Evolutionary conservation across 1,140 invertebrate genomes (phyloP), one percentile per base, ranked within the genome.

Genomic region (Parapsyche elsis): DNA sequence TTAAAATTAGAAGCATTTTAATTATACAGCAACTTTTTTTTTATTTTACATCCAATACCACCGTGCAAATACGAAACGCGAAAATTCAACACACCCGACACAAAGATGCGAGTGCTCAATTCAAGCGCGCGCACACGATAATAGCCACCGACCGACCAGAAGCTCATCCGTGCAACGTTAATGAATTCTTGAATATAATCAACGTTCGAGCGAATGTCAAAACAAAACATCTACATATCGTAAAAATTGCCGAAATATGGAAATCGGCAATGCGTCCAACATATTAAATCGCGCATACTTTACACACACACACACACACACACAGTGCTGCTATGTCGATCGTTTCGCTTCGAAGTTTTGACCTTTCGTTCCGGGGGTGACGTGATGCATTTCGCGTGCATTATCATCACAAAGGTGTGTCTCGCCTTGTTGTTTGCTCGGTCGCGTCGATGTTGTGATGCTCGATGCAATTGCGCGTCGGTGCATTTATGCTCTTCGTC

Each of bases 111-210:
- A 38, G 30, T n/a, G n/a, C n/a, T n/a, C n/a, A n/a, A n/a, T n/a
- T n/a, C n/a, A n/a, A n/a, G n/a, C n/a, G n/a, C n/a, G n/a, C n/a
- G n/a, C n/a, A n/a, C n/a, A 23, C 23, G 14, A 26, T 67, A 12
- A 24, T 23, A 14, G 64, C n/a, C 21, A n/a, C 23, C 5, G 64
- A 23, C 21, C 10, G 21, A 64, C 21, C 19, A 26, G 59, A 61
- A 16, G 59, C n/a, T 61, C 16, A 30, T 67, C 23, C 24, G 64
- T 67, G 64, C 64, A 67, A 67, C 24, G 26, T 67, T 26, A 67
- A 26, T 26, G 64, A 67, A 67, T 67, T 67, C 64, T 26, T 67
- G 64, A 67, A 67, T n/a, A n/a, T 67, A 67, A 67, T 67, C 26
- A 67, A 67, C n/a, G n/a, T n/a, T 30, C 9, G 24, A 30, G 19